Evolutionary conservation across 92 coral and sea anemone genomes (phyloP).

Genomic region (Chrysogorgia sp.): DNA sequence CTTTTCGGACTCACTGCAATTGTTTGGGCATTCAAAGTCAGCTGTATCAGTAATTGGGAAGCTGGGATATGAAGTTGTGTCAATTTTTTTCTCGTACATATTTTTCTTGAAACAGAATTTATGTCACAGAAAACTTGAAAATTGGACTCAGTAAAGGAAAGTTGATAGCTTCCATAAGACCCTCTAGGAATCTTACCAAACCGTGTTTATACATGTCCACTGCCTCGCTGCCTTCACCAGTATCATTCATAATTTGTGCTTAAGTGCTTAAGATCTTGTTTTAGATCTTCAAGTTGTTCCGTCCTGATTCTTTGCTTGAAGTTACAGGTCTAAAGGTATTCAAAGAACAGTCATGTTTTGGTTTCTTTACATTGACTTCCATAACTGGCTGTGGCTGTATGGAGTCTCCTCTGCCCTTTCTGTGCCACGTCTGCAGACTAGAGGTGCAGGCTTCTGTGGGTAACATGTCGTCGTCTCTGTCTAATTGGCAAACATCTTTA

Average conservation of each 20-base stretch:
- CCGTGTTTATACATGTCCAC: constrained; percentile 36
- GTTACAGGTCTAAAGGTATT: constrained; percentile 16
- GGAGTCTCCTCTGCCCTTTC: constrained; percentile 42
- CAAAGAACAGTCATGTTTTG: constrained; percentile 27
- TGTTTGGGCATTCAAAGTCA: too few relatives aligned
- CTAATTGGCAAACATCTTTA: constrained; percentile 49
- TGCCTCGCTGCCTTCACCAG: neutral
- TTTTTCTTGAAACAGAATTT: constrained; percentile 47
- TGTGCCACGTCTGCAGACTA: constrained; percentile 63
- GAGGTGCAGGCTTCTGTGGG: constrained; percentile 57
- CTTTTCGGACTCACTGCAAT: constrained; percentile 42
- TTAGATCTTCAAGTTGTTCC: constrained; percentile 40
- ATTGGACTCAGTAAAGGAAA: constrained; percentile 65
- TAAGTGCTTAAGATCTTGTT: constrained; percentile 42
- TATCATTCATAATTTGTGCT: neutral
- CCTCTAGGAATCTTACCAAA: constrained; percentile 66
- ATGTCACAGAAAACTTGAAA: constrained; percentile 58
- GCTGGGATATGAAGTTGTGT: too few relatives aligned
- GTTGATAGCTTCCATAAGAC: constrained; percentile 67
- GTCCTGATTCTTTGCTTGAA: constrained; percentile 37
- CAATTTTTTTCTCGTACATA: too few relatives aligned
- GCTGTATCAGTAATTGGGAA: too few relatives aligned
- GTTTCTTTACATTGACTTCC: constrained; percentile 60
- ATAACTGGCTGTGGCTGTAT: constrained; percentile 60
- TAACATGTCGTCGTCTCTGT: constrained; percentile 45